These are phyloP conservation scores for Peucedramus taeniatus DNA, from an alignment of 2,113 vertebrate genomes.

Conservation along the genomic window DNA sequence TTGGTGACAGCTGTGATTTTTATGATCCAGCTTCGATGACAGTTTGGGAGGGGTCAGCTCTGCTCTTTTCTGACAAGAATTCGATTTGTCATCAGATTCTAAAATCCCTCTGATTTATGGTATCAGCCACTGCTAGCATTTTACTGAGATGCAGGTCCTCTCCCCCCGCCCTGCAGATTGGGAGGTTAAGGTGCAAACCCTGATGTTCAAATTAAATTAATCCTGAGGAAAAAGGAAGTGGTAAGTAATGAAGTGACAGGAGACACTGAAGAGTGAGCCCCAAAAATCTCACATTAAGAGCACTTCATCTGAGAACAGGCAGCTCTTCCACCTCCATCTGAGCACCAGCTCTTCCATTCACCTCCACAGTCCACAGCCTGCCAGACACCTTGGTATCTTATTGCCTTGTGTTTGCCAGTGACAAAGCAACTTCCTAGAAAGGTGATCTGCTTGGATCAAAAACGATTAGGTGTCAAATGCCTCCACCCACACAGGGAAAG, in stretches of 20 bases:
- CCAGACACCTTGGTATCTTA: neutral
- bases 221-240: neutral
- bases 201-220: neutral
- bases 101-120: conserved; percentile 87
- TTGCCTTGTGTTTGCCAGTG: neutral
- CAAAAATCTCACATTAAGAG: neutral
- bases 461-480: neutral
- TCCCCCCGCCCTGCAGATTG: neutral
- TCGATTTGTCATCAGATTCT: conserved; percentile 88
- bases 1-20: conserved; percentile 92
- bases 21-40: conserved; percentile 85
- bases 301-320: neutral
- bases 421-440: neutral
- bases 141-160: conserved; percentile 33
- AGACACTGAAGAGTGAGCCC: neutral
- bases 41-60: conserved; percentile 75
- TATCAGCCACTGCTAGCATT: conserved; percentile 68
- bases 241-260: neutral
- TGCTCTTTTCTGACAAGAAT: conserved; percentile 83
- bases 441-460: neutral
- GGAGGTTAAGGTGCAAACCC: neutral
- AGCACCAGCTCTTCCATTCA: neutral
- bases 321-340: neutral
- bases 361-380: neutral
- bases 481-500: neutral